phyloP scores from a whole-genome alignment of 1,140 invertebrate species.

The Panagrolaimus sp. region DNA sequence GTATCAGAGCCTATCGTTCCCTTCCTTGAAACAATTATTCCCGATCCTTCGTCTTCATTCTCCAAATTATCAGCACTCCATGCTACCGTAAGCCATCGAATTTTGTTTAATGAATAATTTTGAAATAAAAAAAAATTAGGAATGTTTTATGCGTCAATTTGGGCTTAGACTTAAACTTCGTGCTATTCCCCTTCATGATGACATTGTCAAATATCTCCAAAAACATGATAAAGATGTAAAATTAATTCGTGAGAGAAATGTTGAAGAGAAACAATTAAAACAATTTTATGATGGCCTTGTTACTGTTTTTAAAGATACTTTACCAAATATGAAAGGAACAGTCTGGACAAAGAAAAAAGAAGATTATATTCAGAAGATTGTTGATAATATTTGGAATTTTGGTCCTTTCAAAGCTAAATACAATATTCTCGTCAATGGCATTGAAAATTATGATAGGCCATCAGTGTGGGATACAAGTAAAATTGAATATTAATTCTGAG shows the following conservation, averaged over 20 bases:
- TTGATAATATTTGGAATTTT: conserved; percentile 78
- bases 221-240: conserved; percentile 74
- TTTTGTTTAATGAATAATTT: no score
- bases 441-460: conserved; percentile 59
- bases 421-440: conserved; percentile 77
- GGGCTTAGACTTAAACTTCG: conserved; percentile 70
- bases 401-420: conserved; percentile 80
- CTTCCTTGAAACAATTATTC: conserved; percentile 83
- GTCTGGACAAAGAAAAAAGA: conserved; percentile 52
- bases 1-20: conserved; percentile 92
- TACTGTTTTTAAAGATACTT: conserved; percentile 67
- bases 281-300: conserved; percentile 62
- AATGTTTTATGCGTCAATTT: conserved; percentile 68
- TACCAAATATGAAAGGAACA: conserved; percentile 63
- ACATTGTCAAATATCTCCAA: conserved; percentile 73
- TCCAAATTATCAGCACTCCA: conserved; percentile 44
- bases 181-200: conserved; percentile 72
- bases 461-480: conserved; percentile 59
- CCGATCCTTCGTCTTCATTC: conserved; percentile 36
- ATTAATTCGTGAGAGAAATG: conserved; percentile 63
- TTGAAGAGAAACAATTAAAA: conserved; percentile 37
- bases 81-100: conserved; percentile 39
- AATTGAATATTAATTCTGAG: conserved; percentile 10
- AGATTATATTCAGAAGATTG: conserved; percentile 63
- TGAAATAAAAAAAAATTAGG: no score